These are phyloP conservation scores for Hylyphantes graminicola DNA, from an alignment of 1,140 invertebrate species.

Conservation along the genomic window DNA sequence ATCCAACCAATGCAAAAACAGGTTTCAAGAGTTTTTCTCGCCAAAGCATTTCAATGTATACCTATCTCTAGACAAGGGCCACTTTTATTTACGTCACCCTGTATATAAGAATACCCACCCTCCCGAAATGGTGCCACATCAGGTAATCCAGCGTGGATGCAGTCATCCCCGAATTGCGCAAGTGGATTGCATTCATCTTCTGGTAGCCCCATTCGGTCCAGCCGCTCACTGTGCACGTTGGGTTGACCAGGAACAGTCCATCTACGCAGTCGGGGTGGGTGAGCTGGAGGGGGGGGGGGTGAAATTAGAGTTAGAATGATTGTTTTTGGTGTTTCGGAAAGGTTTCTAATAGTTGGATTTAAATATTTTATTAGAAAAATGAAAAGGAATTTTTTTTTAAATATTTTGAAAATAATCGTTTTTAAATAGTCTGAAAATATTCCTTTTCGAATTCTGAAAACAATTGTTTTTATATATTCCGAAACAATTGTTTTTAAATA, in stretches of 20 bases:
- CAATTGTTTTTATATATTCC: too few relatives aligned
- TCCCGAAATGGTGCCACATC: slow-evolving; percentile 99
- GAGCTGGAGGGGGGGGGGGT: slow-evolving; percentile 69
- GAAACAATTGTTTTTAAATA: too few relatives aligned
- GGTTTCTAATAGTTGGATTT: background rate
- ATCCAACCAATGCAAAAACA: too few relatives aligned
- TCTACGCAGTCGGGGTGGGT: slow-evolving; percentile 81
- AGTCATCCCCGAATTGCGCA: slow-evolving; percentile 79
- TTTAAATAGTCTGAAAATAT: too few relatives aligned
- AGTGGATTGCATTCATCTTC: slow-evolving; percentile 90
- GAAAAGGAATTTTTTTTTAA: background rate
- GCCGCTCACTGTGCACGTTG: slow-evolving; percentile 91
- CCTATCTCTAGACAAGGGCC: too few relatives aligned
- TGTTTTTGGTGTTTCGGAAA: background rate
- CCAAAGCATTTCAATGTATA: too few relatives aligned
- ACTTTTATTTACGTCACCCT: too few relatives aligned
- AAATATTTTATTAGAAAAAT: background rate
- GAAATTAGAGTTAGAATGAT: background rate
- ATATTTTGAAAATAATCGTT: too few relatives aligned
- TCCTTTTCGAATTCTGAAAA: too few relatives aligned
- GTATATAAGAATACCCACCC: slow-evolving; percentile 71
- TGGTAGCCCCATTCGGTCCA: slow-evolving; percentile 99
- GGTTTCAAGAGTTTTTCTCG: too few relatives aligned
- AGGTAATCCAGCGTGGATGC: slow-evolving; percentile 96
- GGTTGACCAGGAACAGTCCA: slow-evolving; percentile 93